Evolutionary conservation across 2,113 vertebrate species (phyloP), one percentile per base, ranked within the genome.

Genomic region (Pelodiscus sinensis): DNA sequence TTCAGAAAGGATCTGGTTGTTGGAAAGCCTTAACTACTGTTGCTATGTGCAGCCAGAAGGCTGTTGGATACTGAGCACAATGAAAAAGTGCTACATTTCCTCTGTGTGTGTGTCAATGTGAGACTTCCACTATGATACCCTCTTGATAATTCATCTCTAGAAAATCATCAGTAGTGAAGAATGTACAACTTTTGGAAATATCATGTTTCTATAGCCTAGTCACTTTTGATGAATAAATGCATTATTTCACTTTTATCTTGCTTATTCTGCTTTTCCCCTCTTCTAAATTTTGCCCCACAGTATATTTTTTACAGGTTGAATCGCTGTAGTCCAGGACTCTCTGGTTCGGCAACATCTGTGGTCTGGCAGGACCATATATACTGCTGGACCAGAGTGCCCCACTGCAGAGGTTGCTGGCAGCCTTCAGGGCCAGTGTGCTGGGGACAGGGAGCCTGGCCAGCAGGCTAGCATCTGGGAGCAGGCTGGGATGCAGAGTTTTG

Each of bases 31-130:
- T 65, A 83, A 8, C 51, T 88, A 19, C 92, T 84, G 51, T 83
- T 79, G 57, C 62, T 31, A 0, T 77, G 86, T 88, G 58, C 31
- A 71, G 18, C n/a, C 31, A 71, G 65, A 35, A n/a, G 62, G 7
- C 91, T 81, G 31, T 56, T 65, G 90, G 81, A 82, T 84, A 94
- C 31, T 88, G 68, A 90, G 79, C 83, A 52, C 77, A 87, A 91
- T 55, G 31, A 88, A 88, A 86, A 91, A 71, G 86, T 92, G 56
- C 54, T 77, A 57, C 81, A 29, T 54, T 92, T 84, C 51, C n/a
- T 90, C 51, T 85, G 54, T 79, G 19, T 86, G 50, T 25, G 54
- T 29, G 6, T 62, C 75, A 91, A 52, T 62, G 35, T 38, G 27
- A 79, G 77, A 84, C 58, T 19, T 77, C 21, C 38, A 83, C 9